These are phyloP conservation scores for Dynastes hyllus DNA, from an alignment of 2,888 invertebrate species.

Conservation along the genomic window DNA sequence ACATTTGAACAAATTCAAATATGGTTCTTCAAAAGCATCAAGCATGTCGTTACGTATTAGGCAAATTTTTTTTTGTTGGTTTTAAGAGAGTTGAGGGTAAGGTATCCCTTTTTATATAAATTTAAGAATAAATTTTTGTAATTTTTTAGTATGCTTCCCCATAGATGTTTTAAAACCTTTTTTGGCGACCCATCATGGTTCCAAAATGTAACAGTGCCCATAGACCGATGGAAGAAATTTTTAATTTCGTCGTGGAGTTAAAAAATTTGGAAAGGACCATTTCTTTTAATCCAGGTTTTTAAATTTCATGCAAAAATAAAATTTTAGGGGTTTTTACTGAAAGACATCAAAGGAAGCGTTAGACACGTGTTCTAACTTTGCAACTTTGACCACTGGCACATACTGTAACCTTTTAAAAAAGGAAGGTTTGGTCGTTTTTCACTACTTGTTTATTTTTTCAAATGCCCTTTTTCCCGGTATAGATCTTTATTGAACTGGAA, in stretches of 20 bases:
- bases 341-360: conserved; percentile 42
- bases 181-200: background rate
- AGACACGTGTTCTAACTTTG: conserved; percentile 50
- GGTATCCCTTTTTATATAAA: too few species aligned
- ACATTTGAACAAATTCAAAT: too few species aligned
- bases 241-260: background rate
- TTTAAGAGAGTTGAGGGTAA: too few species aligned
- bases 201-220: background rate
- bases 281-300: too few species aligned
- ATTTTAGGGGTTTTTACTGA: conserved; percentile 44
- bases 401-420: conserved; percentile 40
- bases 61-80: too few species aligned
- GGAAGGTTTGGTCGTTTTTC: conserved; percentile 47
- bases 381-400: conserved; percentile 31
- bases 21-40: too few species aligned
- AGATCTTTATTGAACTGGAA: too few species aligned
- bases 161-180: too few species aligned
- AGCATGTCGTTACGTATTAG: too few species aligned
- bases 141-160: background rate
- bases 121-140: background rate
- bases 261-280: too few species aligned
- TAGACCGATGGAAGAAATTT: background rate
- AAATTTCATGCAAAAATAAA: background rate
- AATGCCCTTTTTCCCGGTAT: conserved; percentile 53
- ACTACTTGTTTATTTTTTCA: conserved; percentile 27